Conservation (phyloP, 2,888 invertebrate genomes). For the Caenorhabditis virilis region DNA sequence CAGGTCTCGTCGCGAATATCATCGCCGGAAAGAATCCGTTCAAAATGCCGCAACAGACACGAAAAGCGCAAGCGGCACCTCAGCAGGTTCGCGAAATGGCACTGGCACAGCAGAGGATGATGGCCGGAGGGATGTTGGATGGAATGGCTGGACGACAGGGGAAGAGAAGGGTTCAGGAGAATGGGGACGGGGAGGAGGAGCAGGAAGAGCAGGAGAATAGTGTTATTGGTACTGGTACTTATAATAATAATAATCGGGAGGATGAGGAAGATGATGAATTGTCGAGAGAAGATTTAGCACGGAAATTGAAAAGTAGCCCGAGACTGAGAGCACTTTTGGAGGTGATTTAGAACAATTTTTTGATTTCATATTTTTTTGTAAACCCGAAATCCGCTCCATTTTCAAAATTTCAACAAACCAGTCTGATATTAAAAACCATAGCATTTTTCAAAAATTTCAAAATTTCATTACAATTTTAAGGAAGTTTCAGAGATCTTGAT, state of each 20-base stretch:
- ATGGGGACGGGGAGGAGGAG: background rate
- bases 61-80: conserved; percentile 29
- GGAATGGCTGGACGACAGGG: no score
- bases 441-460: no score
- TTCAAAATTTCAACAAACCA: no score
- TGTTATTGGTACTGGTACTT: background rate
- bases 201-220: conserved; percentile 7
- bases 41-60: conserved; percentile 45
- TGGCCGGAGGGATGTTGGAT: no score
- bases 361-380: no score
- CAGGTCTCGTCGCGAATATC: conserved; percentile 62
- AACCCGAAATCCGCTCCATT: no score
- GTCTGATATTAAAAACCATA: no score
- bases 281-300: conserved; percentile 20
- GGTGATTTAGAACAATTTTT: conserved; percentile 2
- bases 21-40: conserved; percentile 57
- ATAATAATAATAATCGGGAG: conserved; percentile 1
- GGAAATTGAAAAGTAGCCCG: conserved; percentile 36
- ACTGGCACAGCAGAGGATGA: conserved; percentile 7
- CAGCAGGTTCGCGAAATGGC: conserved; percentile 12
- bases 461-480: no score
- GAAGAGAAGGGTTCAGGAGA: background rate
- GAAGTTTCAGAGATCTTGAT: no score
- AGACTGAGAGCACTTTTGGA: conserved; percentile 29
- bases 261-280: background rate